Base-by-base conservation (phyloP, 1,140 invertebrate species). In the Coenobita brevimanus region DNA sequence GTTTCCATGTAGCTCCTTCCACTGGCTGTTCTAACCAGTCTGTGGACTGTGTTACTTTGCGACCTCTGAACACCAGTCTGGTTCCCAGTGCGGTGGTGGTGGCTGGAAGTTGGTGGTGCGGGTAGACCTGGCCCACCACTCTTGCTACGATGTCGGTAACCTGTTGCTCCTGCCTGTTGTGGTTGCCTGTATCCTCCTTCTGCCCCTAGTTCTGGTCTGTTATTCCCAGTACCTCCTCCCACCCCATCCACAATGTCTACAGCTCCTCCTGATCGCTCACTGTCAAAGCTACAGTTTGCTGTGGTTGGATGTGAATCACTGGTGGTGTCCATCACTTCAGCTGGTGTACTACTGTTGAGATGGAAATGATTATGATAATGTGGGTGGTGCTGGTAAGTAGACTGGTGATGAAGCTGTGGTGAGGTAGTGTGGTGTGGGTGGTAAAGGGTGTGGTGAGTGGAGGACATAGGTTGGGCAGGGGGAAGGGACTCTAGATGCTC, bases 401-500 rank as follows among this genome's bases (percentile, higher is more conserved):
- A 62, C 71, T 73, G n/a, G 69, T 89, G 71, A 62, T 73, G 62
- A 30, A 67, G 60, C 71, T 78, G 80, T 78, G 62, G 46, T 71
- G 85, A 33, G 90, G 86, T 50, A 17, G 46, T 17, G 46, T 50
- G 46, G 17, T 50, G 46, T 6, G 46, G 46, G 46, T 50, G 46
- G 46, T 50, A 50, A 17, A 50, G 46, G 46, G 46, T 50, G 17
- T 50, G 46, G 76, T 87, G 85, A 76, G 78, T 87, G 85, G 38
- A 80, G 85, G 24, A 76, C 24, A 30, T 80, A 81, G 27, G 82
- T 60, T 57, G 30, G 60, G 81, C 75, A 76, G 85, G 62, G 46
- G 80, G 85, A 38, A 91, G 86, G 71, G 86, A 84, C 73, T 90
- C 90, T 46, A 91, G 82, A 33, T 91, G 91, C 50, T 91, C 90